Conservation (phyloP, 2,113 vertebrate species). For the Dipodomys merriami region DNA sequence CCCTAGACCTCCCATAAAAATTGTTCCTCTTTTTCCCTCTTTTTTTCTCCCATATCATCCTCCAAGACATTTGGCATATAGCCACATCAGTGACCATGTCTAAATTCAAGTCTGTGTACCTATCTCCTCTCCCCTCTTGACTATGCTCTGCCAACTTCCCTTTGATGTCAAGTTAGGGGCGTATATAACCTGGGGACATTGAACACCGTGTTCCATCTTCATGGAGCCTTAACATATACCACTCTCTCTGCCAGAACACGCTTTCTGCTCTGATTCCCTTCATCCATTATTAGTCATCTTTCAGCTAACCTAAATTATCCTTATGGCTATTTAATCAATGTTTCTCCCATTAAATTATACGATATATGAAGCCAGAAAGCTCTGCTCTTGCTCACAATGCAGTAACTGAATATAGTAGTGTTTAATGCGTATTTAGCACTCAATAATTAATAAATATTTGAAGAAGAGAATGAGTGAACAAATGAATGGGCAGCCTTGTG, state of each 20-base stretch:
- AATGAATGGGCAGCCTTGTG: not conserved
- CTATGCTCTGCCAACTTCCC: not conserved
- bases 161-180: not conserved
- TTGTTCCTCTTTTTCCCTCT: not conserved
- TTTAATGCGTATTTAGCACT: not conserved
- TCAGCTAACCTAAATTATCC: not conserved
- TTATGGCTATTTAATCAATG: not conserved
- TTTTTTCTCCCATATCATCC: not conserved
- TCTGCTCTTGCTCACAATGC: not conserved
- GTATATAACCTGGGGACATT: not conserved
- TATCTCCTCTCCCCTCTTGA: not conserved
- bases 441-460: not conserved
- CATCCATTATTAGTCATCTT: not conserved
- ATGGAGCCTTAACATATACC: not conserved
- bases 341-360: not conserved
- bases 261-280: not conserved
- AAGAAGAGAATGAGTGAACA: not conserved
- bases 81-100: not conserved
- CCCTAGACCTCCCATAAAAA: not conserved
- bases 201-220: not conserved
- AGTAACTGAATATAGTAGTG: not conserved
- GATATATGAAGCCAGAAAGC: conserved; percentile 13
- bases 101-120: not conserved
- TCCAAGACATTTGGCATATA: not conserved
- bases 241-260: not conserved